Conservation (phyloP, 1,140 invertebrate genomes). For the Dryas iulia region DNA sequence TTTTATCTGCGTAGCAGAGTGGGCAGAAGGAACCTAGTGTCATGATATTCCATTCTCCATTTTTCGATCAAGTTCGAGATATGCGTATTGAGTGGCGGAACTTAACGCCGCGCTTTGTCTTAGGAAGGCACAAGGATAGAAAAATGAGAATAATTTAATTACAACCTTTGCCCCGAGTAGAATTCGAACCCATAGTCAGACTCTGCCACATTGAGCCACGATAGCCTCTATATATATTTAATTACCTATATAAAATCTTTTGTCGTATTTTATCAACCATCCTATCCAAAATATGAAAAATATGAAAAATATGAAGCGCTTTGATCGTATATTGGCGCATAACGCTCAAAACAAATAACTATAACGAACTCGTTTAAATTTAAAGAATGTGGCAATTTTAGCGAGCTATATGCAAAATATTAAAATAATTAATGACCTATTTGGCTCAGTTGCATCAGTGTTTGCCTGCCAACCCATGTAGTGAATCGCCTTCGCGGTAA, state of each 20-base stretch:
- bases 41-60: too few species aligned
- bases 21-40: too few species aligned
- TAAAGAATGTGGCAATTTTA: slow-evolving; percentile 21
- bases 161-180: too few species aligned
- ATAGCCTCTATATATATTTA: too few species aligned
- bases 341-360: slow-evolving; percentile 1
- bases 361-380: slow-evolving; percentile 7
- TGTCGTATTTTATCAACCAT: background rate
- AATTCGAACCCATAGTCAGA: too few species aligned
- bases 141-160: too few species aligned
- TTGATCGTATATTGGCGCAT: background rate
- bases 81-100: too few species aligned
- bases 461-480: slow-evolving; percentile 36
- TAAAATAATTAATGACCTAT: slow-evolving; percentile 46
- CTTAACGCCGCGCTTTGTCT: too few species aligned
- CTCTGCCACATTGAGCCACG: too few species aligned
- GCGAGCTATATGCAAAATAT: slow-evolving; percentile 35
- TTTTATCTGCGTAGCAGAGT: too few species aligned
- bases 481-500: slow-evolving; percentile 12
- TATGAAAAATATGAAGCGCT: background rate
- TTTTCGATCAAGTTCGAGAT: too few species aligned
- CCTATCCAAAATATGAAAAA: background rate
- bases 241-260: background rate
- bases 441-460: slow-evolving; percentile 36
- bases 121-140: too few species aligned